Evolutionary conservation across 2,797 vertebrate genomes (phyloP).

Genomic region (Lateolabrax maculatus): DNA sequence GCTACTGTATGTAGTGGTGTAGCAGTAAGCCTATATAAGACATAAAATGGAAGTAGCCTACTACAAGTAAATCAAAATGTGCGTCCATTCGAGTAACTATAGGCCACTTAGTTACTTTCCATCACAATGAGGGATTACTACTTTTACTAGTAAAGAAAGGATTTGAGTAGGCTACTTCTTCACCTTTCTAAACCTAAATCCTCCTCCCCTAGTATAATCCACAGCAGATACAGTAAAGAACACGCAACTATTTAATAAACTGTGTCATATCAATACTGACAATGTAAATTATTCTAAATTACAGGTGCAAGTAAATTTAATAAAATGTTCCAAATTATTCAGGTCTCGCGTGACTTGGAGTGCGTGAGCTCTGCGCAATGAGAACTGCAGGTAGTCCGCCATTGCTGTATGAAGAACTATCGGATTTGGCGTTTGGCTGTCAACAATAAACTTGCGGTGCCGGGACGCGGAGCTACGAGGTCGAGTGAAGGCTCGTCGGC

Average conservation of each 20-base stretch:
- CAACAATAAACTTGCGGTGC: constrained; percentile 84
- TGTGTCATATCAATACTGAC: neutral
- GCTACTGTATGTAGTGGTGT: too few species aligned
- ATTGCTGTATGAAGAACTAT: constrained; percentile 85
- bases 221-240: neutral
- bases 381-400: constrained; percentile 91
- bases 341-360: constrained; percentile 82
- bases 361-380: constrained; percentile 88
- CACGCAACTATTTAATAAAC: neutral
- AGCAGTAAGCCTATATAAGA: too few species aligned
- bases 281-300: neutral
- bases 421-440: constrained; percentile 84
- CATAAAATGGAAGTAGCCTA: neutral
- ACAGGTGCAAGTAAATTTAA: constrained; percentile 18
- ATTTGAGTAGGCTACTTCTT: neutral
- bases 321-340: neutral
- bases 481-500: constrained; percentile 80
- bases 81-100: too few species aligned
- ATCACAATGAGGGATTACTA: neutral
- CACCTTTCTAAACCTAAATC: too few species aligned
- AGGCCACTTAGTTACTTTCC: neutral
- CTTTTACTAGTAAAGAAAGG: neutral
- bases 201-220: neutral
- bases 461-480: constrained; percentile 79
- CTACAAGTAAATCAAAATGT: neutral